These are phyloP conservation scores for Propsilocerus akamusi DNA, from an alignment of 1,140 invertebrate species.

Conservation along the genomic window DNA sequence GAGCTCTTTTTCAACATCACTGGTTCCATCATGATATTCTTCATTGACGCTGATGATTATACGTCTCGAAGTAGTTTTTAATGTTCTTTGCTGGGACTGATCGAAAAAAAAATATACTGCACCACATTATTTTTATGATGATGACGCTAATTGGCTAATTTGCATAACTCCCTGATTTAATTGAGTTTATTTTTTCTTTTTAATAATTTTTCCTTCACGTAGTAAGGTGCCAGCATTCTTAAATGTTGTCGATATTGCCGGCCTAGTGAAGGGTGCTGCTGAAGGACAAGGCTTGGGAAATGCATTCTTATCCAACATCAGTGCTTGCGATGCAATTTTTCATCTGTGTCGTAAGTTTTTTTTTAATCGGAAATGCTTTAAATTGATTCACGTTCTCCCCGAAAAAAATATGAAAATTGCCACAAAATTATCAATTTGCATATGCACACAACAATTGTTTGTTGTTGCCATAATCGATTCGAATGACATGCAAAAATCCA, in stretches of 20 bases:
- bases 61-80: no score
- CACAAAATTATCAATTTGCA: not conserved
- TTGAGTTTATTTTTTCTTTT: no score
- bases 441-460: not conserved
- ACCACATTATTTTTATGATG: no score
- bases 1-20: no score
- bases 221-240: slow-evolving; percentile 96
- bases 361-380: not conserved
- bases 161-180: no score
- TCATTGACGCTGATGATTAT: no score
- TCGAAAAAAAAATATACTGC: no score
- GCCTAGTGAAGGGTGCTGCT: slow-evolving; percentile 91
- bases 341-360: slow-evolving; percentile 80
- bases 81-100: no score
- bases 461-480: not conserved
- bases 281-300: slow-evolving; percentile 98
- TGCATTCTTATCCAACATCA: slow-evolving; percentile 95
- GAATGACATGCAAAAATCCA: not conserved
- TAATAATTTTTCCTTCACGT: slow-evolving; percentile 13
- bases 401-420: not conserved
- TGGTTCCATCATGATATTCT: no score
- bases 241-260: slow-evolving; percentile 97
- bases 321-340: slow-evolving; percentile 97
- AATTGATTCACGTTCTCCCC: not conserved
- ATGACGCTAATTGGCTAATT: no score